Percentiles rank a stretch among this genome's conserved stretches.
Evolutionary conservation across 2,888 invertebrate genomes (phyloP).

Genomic region (Ochlodes sylvanus): DNA sequence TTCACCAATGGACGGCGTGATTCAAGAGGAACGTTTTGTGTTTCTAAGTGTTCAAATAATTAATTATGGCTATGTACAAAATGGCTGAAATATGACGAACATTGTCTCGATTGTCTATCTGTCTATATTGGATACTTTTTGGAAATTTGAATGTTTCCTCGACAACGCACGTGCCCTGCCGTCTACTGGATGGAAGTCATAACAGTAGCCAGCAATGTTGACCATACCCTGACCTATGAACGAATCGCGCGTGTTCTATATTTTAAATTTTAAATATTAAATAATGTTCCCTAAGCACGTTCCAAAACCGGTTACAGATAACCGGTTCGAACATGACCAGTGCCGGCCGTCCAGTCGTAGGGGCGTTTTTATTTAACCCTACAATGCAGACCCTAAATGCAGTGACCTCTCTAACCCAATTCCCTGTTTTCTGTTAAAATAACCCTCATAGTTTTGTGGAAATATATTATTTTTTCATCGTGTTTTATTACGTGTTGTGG

Average conservation of each 20-base stretch:
- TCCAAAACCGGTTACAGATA: constrained; percentile 42
- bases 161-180: too few relatives aligned
- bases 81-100: too few relatives aligned
- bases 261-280: neutral
- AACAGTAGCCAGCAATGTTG: neutral
- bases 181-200: too few relatives aligned
- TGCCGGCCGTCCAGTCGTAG: constrained; percentile 58
- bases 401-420: constrained; percentile 75
- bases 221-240: neutral
- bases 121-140: too few relatives aligned
- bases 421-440: constrained; percentile 68
- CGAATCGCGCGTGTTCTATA: neutral
- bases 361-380: constrained; percentile 72
- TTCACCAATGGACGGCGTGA: too few relatives aligned
- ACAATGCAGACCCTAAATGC: constrained; percentile 55
- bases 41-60: neutral
- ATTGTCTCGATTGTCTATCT: too few relatives aligned
- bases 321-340: constrained; percentile 49
- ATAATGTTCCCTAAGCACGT: neutral
- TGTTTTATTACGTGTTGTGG: constrained; percentile 53
- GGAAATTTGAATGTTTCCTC: too few relatives aligned
- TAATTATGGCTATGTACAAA: too few relatives aligned
- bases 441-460: constrained; percentile 68
- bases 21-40: neutral
- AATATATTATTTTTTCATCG: constrained; percentile 69